Conservation (phyloP, 2,888 invertebrate species). For the Arrhopalites spinosus region DNA sequence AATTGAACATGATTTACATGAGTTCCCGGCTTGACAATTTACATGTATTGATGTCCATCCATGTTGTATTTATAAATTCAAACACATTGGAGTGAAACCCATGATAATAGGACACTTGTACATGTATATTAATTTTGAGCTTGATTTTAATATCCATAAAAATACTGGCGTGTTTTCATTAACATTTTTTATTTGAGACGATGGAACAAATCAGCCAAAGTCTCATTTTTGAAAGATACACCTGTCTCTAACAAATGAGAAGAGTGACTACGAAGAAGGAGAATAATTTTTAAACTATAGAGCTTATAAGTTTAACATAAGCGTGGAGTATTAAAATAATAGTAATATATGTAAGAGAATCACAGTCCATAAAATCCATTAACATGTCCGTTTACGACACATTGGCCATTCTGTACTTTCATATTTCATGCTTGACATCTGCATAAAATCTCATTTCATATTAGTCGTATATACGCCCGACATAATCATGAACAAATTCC, state of each 20-base stretch:
- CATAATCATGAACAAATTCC: background rate
- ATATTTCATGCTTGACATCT: conserved; percentile 11
- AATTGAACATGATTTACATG: no score
- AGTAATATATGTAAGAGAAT: background rate
- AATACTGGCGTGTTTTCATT: background rate
- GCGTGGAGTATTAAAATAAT: background rate
- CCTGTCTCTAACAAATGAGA: no score
- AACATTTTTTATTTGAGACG: background rate
- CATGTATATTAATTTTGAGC: background rate
- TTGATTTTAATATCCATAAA: background rate
- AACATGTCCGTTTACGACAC: background rate
- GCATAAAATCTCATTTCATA: background rate
- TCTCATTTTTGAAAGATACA: no score
- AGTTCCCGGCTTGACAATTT: no score
- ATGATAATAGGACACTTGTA: no score
- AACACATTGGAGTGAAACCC: no score
- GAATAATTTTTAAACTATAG: no score
- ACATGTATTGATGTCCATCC: no score
- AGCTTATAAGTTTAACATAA: background rate
- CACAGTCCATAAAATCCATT: conserved; percentile 17
- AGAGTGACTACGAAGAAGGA: no score
- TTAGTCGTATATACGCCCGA: background rate
- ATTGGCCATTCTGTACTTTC: conserved; percentile 5
- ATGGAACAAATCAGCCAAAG: background rate
- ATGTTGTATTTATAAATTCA: no score